A percentile compares a stretch with the other conserved stretches of the same genome.
Evolutionary conservation across 2,797 vertebrate genomes (phyloP).

Genomic region (Rhadinocentrus ornatus): DNA sequence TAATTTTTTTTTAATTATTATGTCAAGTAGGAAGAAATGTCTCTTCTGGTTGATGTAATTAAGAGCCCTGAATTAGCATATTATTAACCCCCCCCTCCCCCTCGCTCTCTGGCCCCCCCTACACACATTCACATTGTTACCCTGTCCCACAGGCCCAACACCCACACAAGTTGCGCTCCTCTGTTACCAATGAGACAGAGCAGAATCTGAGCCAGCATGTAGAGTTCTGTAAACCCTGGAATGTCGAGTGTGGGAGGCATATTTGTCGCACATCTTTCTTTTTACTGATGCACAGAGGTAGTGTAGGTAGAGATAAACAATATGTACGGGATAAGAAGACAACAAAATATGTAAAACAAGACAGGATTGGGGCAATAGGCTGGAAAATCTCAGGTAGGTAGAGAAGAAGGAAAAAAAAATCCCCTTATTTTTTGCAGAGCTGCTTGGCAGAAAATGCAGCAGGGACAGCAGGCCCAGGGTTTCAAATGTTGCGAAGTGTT

Average conservation of each 20-base stretch:
- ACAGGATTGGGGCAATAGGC: constrained; percentile 11
- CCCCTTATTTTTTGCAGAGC: constrained; percentile 50
- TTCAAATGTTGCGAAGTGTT: constrained; percentile 76
- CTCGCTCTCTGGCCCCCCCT: not conserved
- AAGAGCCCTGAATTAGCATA: constrained; percentile 64
- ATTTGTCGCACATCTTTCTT: constrained; percentile 62
- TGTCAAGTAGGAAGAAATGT: constrained; percentile 49
- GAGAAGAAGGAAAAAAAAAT: constrained; percentile 8
- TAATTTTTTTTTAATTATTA: constrained; percentile 37
- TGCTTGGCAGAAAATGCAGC: constrained; percentile 73
- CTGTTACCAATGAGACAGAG: constrained; percentile 53
- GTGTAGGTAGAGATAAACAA: constrained; percentile 38
- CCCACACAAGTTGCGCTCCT: constrained; percentile 66
- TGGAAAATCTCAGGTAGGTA: constrained; percentile 58
- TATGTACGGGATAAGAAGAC: constrained; percentile 13
- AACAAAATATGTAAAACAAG: constrained; percentile 26
- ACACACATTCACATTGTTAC: constrained; percentile 51
- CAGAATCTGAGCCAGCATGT: constrained; percentile 61
- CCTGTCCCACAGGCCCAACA: constrained; percentile 53
- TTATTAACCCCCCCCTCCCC: constrained; percentile 3
- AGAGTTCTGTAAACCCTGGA: constrained; percentile 73
- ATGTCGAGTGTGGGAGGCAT: constrained; percentile 77
- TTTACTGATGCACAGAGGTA: constrained; percentile 60
- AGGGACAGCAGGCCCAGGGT: constrained; percentile 80
- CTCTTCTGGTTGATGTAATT: constrained; percentile 49